A percentile compares a stretch with the other conserved stretches of the same genome.
These are phyloP conservation scores for Numenius arquata DNA, from an alignment of 2,113 vertebrate genomes.

Conservation along the genomic window DNA sequence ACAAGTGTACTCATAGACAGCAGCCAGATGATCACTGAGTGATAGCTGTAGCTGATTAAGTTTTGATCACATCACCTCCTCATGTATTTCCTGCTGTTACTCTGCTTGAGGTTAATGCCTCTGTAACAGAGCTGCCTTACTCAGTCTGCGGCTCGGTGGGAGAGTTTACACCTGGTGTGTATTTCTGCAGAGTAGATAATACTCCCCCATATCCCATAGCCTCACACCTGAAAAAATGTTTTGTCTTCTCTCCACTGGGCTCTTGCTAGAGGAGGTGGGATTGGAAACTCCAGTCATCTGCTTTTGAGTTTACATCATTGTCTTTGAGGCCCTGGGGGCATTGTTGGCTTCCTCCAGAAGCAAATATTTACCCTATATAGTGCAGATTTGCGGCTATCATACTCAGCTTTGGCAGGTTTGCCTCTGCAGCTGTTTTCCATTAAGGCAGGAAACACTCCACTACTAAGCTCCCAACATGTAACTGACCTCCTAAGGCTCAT, in stretches of 20 bases:
- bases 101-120: neutral
- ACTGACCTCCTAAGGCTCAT: conserved; percentile 22
- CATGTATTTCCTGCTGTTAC: neutral
- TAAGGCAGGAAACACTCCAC: conserved; percentile 20
- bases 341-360: neutral
- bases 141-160: neutral
- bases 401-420: conserved; percentile 23
- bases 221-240: neutral
- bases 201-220: neutral
- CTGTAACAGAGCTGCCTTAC: neutral
- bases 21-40: neutral
- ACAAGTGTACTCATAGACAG: neutral
- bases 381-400: neutral
- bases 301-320: neutral
- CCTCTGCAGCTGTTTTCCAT: conserved; percentile 48
- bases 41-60: neutral
- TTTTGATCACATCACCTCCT: neutral
- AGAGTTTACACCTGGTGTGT: neutral
- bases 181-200: neutral
- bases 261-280: neutral
- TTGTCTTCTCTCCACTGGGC: neutral
- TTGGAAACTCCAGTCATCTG: neutral
- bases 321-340: neutral
- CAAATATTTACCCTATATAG: neutral
- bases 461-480: neutral